Evolutionary conservation across 1,140 invertebrate genomes (phyloP).

Genomic region (Thereuonema tuberculata): DNA sequence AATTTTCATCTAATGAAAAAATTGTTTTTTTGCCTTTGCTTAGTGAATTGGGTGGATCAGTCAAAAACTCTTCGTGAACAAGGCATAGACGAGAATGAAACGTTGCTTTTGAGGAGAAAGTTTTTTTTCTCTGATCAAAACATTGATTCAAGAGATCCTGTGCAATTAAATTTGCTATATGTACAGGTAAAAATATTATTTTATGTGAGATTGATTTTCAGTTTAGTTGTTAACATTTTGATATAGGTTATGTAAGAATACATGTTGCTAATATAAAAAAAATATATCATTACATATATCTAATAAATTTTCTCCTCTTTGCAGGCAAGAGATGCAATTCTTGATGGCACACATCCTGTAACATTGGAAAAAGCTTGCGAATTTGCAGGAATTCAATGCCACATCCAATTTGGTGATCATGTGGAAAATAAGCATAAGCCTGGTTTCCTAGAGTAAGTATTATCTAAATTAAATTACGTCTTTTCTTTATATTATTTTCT

Average conservation of each 20-base stretch:
- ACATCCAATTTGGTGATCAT: slow-evolving; percentile 95
- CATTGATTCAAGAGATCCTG: slow-evolving; percentile 94
- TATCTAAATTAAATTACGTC: not conserved
- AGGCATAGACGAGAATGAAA: slow-evolving; percentile 84
- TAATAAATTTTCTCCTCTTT: slow-evolving; percentile 12
- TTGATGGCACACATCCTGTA: slow-evolving; percentile 98
- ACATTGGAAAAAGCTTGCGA: slow-evolving; percentile 90
- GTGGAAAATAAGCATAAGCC: slow-evolving; percentile 86
- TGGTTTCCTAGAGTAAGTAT: slow-evolving; percentile 87
- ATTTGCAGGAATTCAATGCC: slow-evolving; percentile 95
- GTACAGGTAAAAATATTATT: slow-evolving; percentile 51
- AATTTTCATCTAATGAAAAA: slow-evolving; percentile 10
- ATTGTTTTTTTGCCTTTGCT: slow-evolving; percentile 23
- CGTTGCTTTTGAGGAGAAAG: slow-evolving; percentile 78
- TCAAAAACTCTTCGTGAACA: slow-evolving; percentile 93
- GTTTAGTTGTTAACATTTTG: not conserved
- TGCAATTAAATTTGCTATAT: slow-evolving; percentile 93
- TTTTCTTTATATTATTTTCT: not conserved
- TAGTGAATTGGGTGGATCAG: slow-evolving; percentile 97
- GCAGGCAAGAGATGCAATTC: slow-evolving; percentile 79
- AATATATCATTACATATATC: not conserved
- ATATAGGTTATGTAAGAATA: not conserved
- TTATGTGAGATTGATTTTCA: too few relatives aligned
- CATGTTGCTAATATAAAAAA: not conserved
- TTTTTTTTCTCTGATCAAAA: slow-evolving; percentile 99